Base-by-base conservation (phyloP, 2,888 invertebrate genomes). In the Arctia plantaginis region DNA sequence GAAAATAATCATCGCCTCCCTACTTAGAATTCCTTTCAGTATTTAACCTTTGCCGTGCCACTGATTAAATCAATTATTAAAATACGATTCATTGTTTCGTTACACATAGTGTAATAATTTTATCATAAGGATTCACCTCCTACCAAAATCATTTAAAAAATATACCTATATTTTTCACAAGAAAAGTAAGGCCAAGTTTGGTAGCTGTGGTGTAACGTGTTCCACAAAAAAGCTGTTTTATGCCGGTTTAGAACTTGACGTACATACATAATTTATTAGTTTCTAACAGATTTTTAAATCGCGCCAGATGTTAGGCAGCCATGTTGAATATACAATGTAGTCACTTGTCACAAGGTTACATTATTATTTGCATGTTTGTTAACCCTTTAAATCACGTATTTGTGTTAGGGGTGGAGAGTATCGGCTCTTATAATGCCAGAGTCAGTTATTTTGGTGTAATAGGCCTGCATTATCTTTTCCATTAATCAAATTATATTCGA, bases 401-500 rank as follows among this genome's bases (percentile, higher is more conserved):
- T 35, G 35, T 35, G 6, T 35, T n/a, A 55, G 3, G 10, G 2
- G 10, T 55, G n/a, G 3, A 55, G n/a, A 10, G 51, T 55, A 8
- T 55, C 6, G 27, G 15, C 59, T 15, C 59, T 59, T 59, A 59
- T 27, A 59, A 27, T 27, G 27, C 27, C 13, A 59, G 15, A 59
- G 27, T 27, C 27, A 59, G 27, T 55, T 55, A 23, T 55, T n/a
- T n/a, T 20, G 12, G 10, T 12, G 51, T n/a, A 55, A n/a, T n/a
- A 55, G 51, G 51, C 51, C 3, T 23, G 59, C 30, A 13, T 4
- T 18, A 39, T 66, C n/a, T 66, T 39, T 51, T 51, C 55, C 69
- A 74, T 74, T 69, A 74, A 70, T 74, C 70, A 66, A 67, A 74
- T 71, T 64, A 71, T 59, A 71, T 67, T n/a, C 70, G 67, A 66